Percentiles rank a stretch among this genome's conserved stretches.
phyloP scores from a whole-genome alignment of 1,140 invertebrate genomes.

The Camponotus pennsylvanicus region DNA sequence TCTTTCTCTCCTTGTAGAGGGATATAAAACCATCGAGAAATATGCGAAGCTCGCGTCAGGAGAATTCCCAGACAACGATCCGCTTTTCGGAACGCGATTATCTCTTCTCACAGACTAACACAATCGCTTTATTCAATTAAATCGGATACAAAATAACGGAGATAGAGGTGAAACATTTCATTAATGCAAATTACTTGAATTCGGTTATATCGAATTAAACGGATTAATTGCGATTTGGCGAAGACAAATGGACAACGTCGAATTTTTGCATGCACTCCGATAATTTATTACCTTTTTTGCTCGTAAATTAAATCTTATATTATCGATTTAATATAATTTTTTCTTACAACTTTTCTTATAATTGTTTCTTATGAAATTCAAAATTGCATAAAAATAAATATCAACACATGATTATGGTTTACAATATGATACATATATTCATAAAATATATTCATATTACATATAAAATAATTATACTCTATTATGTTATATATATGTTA shows the following conservation, averaged over 20 bases:
- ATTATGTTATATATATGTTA: too few relatives aligned
- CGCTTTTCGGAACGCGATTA: not conserved
- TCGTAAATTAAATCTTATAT: not conserved
- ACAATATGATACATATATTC: not conserved
- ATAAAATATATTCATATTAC: not conserved
- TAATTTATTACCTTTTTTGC: not conserved
- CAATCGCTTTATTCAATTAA: conserved; percentile 53
- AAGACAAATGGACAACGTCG: not conserved
- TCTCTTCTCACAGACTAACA: not conserved
- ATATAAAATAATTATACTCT: not conserved
- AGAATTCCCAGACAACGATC: conserved; percentile 20
- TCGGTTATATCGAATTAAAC: conserved; percentile 24
- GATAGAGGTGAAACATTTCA: conserved; percentile 41
- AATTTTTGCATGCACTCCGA: not conserved
- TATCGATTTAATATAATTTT: not conserved
- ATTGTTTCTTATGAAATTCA: not conserved
- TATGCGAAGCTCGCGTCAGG: not conserved
- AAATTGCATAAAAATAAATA: conserved; percentile 4
- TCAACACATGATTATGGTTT: not conserved
- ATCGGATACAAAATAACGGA: conserved; percentile 9
- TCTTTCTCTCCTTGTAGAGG: not conserved
- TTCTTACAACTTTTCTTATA: not conserved
- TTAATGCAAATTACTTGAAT: conserved; percentile 54
- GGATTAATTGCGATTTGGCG: conserved; percentile 34
- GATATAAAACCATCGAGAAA: not conserved